phyloP scores from a whole-genome alignment of 2,113 vertebrate species.

The Ellobius talpinus region DNA sequence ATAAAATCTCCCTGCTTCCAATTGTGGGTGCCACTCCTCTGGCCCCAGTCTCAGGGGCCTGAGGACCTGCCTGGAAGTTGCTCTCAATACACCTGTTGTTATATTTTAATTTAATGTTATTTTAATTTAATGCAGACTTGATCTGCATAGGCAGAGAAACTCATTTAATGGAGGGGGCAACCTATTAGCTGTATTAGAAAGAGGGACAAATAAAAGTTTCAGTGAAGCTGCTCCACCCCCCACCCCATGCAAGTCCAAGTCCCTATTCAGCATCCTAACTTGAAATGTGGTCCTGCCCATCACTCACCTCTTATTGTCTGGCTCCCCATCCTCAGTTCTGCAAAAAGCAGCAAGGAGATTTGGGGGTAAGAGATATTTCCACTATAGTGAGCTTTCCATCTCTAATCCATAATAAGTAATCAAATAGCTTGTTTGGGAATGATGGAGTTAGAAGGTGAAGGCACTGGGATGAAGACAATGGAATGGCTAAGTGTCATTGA shows the following conservation, averaged over 20 bases:
- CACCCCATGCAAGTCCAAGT: too few species aligned
- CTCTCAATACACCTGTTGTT: not conserved
- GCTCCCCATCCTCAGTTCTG: not conserved
- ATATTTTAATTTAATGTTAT: not conserved
- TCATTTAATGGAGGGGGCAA: not conserved
- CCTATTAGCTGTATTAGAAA: not conserved
- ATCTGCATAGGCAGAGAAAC: not conserved
- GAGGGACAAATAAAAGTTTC: not conserved
- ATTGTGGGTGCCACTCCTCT: not conserved
- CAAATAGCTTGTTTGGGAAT: not conserved
- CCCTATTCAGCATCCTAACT: not conserved
- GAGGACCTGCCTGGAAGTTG: not conserved
- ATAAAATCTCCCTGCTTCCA: not conserved
- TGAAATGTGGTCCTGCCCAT: not conserved
- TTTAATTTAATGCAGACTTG: too few species aligned
- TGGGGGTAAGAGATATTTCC: constrained; percentile 13
- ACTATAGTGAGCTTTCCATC: not conserved
- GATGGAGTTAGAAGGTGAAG: not conserved
- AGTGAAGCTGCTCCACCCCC: not conserved
- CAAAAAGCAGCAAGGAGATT: not conserved
- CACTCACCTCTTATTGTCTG: not conserved
- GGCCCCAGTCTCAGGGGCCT: not conserved
- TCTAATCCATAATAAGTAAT: not conserved
- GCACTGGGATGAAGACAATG: not conserved
- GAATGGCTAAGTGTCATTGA: not conserved